phyloP scores from a whole-genome alignment of 2,113 vertebrate genomes.

The Gallinago jamesoni region DNA sequence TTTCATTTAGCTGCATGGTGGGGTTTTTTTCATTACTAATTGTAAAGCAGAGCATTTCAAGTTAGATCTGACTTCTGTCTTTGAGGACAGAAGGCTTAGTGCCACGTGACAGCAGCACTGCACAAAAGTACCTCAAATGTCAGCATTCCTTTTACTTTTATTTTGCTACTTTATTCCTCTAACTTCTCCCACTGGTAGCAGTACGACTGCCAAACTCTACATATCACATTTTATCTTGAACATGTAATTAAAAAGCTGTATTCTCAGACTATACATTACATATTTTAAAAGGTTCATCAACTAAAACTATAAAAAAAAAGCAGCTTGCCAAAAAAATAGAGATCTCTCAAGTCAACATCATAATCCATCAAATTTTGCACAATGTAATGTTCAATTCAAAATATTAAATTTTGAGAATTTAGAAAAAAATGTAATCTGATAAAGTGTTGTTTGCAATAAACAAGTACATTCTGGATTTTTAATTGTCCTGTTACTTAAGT shows the following conservation, averaged over 20 bases:
- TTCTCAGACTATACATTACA: background rate
- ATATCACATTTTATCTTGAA: background rate
- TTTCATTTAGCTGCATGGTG: background rate
- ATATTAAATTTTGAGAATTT: background rate
- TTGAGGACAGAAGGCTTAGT: background rate
- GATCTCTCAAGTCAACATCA: background rate
- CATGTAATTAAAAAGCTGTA: background rate
- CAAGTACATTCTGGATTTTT: accelerated
- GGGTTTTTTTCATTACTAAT: background rate
- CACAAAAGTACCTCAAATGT: background rate
- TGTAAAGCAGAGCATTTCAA: background rate
- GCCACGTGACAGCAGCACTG: background rate
- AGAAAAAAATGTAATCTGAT: background rate
- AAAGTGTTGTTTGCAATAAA: background rate
- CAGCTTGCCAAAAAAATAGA: background rate
- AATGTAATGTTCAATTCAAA: background rate
- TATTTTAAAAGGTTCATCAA: background rate
- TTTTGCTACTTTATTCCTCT: background rate
- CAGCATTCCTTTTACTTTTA: background rate
- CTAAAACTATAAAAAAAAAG: background rate
- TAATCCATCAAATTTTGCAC: background rate
- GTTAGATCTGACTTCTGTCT: background rate
- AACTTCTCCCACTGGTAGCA: background rate
- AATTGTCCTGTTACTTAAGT: background rate
- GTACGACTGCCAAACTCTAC: background rate